Evolutionary conservation across 1,140 invertebrate species (phyloP).

Genomic region (Drosophila guanche): DNA sequence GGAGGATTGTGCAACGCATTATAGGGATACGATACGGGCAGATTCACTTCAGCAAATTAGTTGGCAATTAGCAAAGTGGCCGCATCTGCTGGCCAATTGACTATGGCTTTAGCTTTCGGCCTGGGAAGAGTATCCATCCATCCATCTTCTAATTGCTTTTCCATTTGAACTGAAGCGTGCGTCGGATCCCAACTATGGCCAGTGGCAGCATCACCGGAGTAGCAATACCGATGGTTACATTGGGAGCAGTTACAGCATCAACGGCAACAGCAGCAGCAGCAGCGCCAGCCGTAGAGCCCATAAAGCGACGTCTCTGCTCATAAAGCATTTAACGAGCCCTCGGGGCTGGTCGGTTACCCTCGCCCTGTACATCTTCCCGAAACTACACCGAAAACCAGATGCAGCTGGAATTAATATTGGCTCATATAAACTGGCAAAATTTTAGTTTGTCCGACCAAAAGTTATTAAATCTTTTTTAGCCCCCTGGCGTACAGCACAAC

Average conservation of each 20-base stretch:
- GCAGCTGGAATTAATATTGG: slow-evolving; percentile 42
- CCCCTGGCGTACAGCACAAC: not conserved
- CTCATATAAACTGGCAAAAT: slow-evolving; percentile 21
- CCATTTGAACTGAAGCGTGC: slow-evolving; percentile 33
- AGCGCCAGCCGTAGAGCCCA: slow-evolving; percentile 19
- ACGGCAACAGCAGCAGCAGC: slow-evolving; percentile 1
- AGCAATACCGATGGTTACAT: slow-evolving; percentile 1
- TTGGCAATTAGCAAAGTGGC: slow-evolving; percentile 71
- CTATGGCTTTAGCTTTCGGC: slow-evolving; percentile 4
- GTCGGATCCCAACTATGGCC: not conserved
- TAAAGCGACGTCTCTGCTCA: slow-evolving; percentile 37
- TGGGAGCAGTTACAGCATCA: not conserved
- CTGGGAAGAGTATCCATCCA: slow-evolving; percentile 30
- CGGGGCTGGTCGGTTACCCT: not conserved
- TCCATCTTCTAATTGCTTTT: slow-evolving; percentile 50
- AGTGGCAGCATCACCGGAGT: not conserved
- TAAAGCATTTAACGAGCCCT: slow-evolving; percentile 58
- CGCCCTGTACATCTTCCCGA: not conserved
- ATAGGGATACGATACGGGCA: slow-evolving; percentile 8
- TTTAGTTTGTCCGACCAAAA: slow-evolving; percentile 10
- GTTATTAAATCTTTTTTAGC: slow-evolving; percentile 35
- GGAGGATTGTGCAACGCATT: not conserved
- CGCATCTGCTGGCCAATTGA: slow-evolving; percentile 37
- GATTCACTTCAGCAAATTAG: slow-evolving; percentile 58
- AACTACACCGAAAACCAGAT: slow-evolving; percentile 19